phyloP scores from a whole-genome alignment of 2,113 vertebrate genomes.

The Maccullochella peelii region DNA sequence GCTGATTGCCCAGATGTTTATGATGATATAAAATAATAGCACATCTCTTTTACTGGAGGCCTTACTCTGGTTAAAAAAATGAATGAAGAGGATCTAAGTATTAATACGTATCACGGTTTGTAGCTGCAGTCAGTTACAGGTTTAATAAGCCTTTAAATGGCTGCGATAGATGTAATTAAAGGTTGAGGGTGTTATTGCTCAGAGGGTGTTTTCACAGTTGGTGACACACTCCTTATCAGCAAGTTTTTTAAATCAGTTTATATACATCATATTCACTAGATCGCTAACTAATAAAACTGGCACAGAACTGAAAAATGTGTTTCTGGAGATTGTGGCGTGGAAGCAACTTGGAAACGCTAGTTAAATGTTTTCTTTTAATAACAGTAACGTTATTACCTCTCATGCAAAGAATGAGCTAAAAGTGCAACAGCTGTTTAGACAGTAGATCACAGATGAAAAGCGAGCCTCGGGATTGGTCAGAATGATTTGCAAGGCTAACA shows the following conservation, averaged over 20 bases:
- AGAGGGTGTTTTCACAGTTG: background rate
- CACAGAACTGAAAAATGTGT: background rate
- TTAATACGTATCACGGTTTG: constrained; percentile 1
- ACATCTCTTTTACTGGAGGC: background rate
- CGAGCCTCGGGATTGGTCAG: background rate
- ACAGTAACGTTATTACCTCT: background rate
- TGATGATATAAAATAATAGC: constrained; percentile 21
- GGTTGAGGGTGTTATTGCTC: background rate
- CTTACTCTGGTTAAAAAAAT: background rate
- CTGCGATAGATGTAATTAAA: background rate
- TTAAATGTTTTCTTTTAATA: no score
- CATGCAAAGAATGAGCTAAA: background rate
- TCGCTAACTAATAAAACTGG: background rate
- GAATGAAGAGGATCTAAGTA: background rate
- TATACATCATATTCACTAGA: background rate
- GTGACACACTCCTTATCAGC: background rate
- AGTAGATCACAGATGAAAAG: background rate
- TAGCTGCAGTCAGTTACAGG: constrained; percentile 14
- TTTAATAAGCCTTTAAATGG: constrained; percentile 30
- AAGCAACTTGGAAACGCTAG: no score
- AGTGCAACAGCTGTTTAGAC: background rate
- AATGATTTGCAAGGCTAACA: background rate
- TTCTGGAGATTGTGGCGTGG: background rate
- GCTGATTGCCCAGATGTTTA: constrained; percentile 26
- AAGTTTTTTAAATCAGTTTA: background rate